Conservation (phyloP, 2,888 invertebrate genomes). For the Gymnosoma rotundatum region DNA sequence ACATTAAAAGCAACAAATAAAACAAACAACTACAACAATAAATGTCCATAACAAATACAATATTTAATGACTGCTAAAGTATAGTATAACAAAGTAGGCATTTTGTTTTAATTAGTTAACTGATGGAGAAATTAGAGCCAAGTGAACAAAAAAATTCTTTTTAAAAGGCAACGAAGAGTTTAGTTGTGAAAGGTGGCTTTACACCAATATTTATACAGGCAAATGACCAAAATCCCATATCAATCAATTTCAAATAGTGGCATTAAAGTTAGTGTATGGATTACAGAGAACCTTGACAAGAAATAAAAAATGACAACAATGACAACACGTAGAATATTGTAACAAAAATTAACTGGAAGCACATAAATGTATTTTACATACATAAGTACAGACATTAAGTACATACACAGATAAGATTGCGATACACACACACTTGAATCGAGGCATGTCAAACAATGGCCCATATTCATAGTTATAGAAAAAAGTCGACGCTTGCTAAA, state of each 20-base stretch:
- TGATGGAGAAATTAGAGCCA: background rate
- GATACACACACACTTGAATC: no score
- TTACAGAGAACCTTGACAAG: slow-evolving; percentile 49
- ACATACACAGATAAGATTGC: background rate
- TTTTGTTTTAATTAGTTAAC: slow-evolving; percentile 11
- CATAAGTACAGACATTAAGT: background rate
- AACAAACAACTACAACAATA: background rate
- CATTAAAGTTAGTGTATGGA: slow-evolving; percentile 31
- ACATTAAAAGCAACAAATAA: slow-evolving; percentile 6
- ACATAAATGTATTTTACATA: background rate
- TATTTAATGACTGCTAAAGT: slow-evolving; percentile 38
- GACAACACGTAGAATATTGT: background rate
- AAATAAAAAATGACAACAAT: background rate
- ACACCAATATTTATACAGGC: slow-evolving; percentile 65
- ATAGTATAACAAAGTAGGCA: slow-evolving; percentile 37
- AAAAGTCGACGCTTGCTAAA: no score
- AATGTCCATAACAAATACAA: slow-evolving; percentile 3
- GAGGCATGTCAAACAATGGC: no score
- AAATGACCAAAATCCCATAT: slow-evolving; percentile 79
- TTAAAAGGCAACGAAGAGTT: slow-evolving; percentile 1
- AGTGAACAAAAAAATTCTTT: background rate
- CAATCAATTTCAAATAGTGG: slow-evolving; percentile 74
- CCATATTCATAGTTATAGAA: no score
- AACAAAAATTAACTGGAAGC: slow-evolving; percentile 8
- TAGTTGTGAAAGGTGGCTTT: slow-evolving; percentile 58